Evolutionary conservation across 2,888 invertebrate genomes (phyloP), one percentile per base, ranked within the genome.

Genomic region (Cacoxenus indagator): DNA sequence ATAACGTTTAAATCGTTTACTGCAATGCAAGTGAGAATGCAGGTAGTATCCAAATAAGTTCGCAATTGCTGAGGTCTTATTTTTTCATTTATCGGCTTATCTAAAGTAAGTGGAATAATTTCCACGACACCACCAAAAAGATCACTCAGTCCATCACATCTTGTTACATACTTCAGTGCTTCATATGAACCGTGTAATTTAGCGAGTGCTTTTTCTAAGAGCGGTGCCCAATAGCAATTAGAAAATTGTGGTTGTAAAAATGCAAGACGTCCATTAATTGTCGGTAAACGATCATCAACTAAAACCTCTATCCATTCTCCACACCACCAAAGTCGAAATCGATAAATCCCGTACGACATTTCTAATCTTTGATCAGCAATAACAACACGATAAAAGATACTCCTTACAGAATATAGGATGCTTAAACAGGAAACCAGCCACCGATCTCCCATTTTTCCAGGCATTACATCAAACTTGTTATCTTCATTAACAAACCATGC

Each of bases 101-200:
- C 92, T 72, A 93, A 92, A 14, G 92, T 89, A 4, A 94, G 92
- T 0, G 92, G 91, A 73, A 96, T 91, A 71, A 93, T 93, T 86
- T 96, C 96, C 0, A 96, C 95, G 68, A 96, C 94, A 4, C 96
- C 96, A 0, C 96, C 96, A 0, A 96, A 95, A 31, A 97, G 90
- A 88, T 96, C 96, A 0, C 95, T 95, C 65, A 97, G 89, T 0
- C 96, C 96, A 85, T 96, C 96, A 70, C 96, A 89, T 11, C 95
- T 89, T 55, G 95, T 95, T n/a, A 96, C 96, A 84, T 97, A 97
- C 84, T 96, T 96, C 1, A 97, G 89, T 0, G 96, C 96, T 88
- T 97, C 96, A 88, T 97, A 97, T 0, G 96, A 96, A 4, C 96
- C 96, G 84, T 96, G 96, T 67, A 97, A 94, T 94, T 97, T 96